Evolutionary conservation across 2,888 invertebrate genomes (phyloP), one percentile per base, ranked within the genome.

Genomic region (Allacma fusca): DNA sequence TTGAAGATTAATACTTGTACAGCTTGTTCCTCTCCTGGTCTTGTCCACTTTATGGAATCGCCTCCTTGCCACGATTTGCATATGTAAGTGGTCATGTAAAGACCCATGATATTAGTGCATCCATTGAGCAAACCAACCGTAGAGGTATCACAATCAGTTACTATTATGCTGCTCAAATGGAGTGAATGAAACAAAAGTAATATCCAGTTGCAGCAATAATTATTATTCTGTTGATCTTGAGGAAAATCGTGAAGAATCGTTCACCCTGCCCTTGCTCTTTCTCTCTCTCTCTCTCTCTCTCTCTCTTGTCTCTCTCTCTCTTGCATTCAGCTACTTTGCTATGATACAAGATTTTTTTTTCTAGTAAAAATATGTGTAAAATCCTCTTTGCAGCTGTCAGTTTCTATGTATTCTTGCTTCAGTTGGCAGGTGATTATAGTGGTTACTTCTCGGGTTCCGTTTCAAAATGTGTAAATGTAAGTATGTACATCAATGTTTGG

Each of bases 181-280:
- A 50, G 7, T 50, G 9, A 50, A 50, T 50, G 50, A 50, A 50
- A 50, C 50, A 50, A 50, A 50, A 50, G 50, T 50, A 50, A 50
- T 50, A 50, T 50, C 50, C 19, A 50, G 50, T 50, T 16, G 9
- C 19, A 16, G n/a, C 50, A 50, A n/a, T 50, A 50, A 50, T 50
- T 50, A 16, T n/a, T 5, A 13, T 50, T 13, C 50, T 50, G 50
- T 16, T 50, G 50, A 50, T 50, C 34, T 34, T 50, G 2, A 50
- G 50, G n/a, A 16, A 50, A 50, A n/a, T 12, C 50, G 24, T 23
- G 24, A 62, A 62, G 62, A 62, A 62, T 62, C 62, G 62, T 62
- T 62, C 62, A 62, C 62, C 62, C 62, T 62, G 62, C 23, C 62
- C 62, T 62, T 62, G 62, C 50, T 50, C 50, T 50, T 19, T 50